Percentiles rank a stretch among this genome's conserved stretches.
Conservation (phyloP, 53 echinoderm and acorn worm species). For the Paracentrotus lividus region DNA sequence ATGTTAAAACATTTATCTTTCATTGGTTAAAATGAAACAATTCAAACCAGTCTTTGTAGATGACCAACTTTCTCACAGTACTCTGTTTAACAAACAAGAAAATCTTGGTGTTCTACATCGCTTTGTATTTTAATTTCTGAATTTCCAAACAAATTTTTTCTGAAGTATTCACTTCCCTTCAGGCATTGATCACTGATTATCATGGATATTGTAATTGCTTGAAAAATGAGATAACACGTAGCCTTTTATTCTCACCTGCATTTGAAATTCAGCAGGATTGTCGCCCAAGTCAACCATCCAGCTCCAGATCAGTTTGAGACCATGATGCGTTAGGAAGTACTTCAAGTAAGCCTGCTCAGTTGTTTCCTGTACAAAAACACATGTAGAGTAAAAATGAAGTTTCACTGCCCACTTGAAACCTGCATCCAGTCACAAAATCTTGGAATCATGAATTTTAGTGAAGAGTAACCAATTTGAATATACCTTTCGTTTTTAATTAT, state of each 20-base stretch:
- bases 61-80: neutral
- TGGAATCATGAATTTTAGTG: neutral
- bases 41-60: neutral
- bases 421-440: neutral
- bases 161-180: no score
- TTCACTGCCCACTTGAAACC: neutral
- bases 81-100: no score
- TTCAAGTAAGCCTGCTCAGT: conserved; percentile 82
- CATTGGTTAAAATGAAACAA: neutral
- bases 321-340: conserved; percentile 93
- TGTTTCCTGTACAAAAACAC: conserved; percentile 74
- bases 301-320: conserved; percentile 90
- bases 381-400: neutral
- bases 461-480: no score
- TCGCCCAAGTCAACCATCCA: conserved; percentile 99
- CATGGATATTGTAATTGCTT: no score
- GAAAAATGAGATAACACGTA: no score
- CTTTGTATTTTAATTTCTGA: no score
- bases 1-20: neutral
- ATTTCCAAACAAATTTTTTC: no score
- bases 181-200: no score
- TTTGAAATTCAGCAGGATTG: conserved; percentile 82
- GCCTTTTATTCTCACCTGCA: conserved; percentile 75
- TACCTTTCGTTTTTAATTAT: no score
- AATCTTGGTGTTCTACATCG: no score